Base-by-base conservation (phyloP, 2,113 vertebrate genomes). In the Nycticorax nycticorax region DNA sequence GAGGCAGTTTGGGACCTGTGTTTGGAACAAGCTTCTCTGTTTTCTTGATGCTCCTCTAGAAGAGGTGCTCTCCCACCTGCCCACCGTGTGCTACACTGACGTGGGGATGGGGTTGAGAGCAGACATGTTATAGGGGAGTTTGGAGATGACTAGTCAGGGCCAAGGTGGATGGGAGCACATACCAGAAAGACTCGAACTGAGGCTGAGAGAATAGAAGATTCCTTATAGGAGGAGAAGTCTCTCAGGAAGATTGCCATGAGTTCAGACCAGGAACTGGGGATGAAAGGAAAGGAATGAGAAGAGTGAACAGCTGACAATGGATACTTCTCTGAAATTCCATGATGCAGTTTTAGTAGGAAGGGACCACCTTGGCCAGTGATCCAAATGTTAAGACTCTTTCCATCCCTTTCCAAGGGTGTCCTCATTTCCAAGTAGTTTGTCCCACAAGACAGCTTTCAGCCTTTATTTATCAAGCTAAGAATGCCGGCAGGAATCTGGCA, bases 51-150 rank as follows among this genome's bases (percentile, higher is more conserved):
- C 5, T 53, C 1, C n/a, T 62, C 37, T 43, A 69, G 37, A 88
- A 67, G 32, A 55, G 0, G 1, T 35, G 24, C 10, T 80, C 17
- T 91, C 20, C 18, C 15, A 77, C 20, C 59, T 74, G 37, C 9
- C 8, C 6, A 12, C 2, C 0, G 0, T 14, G 18, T 43, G 32
- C 27, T 91, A 10, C 23, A 32, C 23, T 32, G 33, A 60, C 1
- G 0, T 39, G 35, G 19, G 52, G 3, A 60, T 67, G 15, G 32
- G 4, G 3, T 11, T 73, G 17, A n/a, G 20, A 91, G 9, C 8
- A 41, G 75, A 28, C 1, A 35, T 50, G 2, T 39, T 71, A 67
- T 5, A 48, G 19, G 1, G 26, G 12, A 37, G 7, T 32, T 11
- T 91, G 62, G 32, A 94, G 52, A n/a, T 0, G 0, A 78, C 10